Conservation (phyloP, 2,113 vertebrate species). For the Thryonomys swinderianus region DNA sequence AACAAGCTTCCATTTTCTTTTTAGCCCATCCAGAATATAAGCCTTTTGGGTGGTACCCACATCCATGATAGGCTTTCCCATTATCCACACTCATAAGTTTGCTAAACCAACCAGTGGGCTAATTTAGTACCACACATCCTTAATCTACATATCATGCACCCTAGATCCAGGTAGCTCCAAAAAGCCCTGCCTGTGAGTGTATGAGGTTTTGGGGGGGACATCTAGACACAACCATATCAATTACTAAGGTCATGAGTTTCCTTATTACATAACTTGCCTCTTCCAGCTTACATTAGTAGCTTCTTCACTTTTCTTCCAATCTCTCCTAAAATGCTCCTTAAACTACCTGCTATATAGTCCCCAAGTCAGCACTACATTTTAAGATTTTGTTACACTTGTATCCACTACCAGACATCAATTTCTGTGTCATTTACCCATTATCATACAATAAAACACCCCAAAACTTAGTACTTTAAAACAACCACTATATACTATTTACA, state of each 20-base stretch:
- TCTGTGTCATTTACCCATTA: background rate
- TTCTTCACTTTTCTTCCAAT: background rate
- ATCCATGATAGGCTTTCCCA: background rate
- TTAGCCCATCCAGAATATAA: background rate
- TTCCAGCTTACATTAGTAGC: background rate
- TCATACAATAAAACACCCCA: background rate
- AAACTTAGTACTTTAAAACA: background rate
- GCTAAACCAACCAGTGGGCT: background rate
- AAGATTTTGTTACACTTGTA: background rate
- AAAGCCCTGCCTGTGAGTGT: background rate
- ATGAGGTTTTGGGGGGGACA: background rate
- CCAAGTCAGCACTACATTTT: background rate
- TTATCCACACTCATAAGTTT: background rate
- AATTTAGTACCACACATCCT: background rate
- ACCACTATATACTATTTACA: background rate
- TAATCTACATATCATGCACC: background rate
- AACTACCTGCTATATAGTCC: background rate
- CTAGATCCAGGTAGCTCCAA: background rate
- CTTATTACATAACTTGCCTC: background rate
- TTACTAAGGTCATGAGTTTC: background rate
- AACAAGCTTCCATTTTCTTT: background rate
- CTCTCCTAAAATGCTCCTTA: background rate
- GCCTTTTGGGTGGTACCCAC: background rate
- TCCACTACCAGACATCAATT: background rate
- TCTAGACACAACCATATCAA: background rate